Base-by-base conservation (phyloP, 2,113 vertebrate species). In the Brachypodius melanocephalos region DNA sequence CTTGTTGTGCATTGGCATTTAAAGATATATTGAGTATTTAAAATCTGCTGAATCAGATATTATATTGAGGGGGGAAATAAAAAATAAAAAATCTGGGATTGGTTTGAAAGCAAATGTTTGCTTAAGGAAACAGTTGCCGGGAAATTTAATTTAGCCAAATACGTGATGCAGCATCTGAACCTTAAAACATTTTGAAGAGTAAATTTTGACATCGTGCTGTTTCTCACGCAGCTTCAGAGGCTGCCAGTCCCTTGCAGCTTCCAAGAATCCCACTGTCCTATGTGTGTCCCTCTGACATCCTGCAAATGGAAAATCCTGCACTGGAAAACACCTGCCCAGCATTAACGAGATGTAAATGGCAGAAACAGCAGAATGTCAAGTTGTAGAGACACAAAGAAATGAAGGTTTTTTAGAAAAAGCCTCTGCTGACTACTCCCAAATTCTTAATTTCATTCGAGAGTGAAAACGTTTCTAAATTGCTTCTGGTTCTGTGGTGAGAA, bases 41-140 rank as follows among this genome's bases (percentile, higher is more conserved):
- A 98, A 98, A 98, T 98, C 98, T 98, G 98, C 98, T 98, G 98
- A 98, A 98, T 98, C 98, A 98, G 98, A 97, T 97, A 98, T 97
- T 93, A 95, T 93, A 95, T 89, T 88, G 95, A 96, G 85, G 45
- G 75, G 89, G 93, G 84, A 96, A 97, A 94, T 95, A 74, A 91
- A 87, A 83, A 63, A 38, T 3, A 54, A 86, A 91, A 26, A 68
- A 91, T 57, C 63, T 57, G 63, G 87, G 85, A 97, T 95, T 96
- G 78, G 94, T 97, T 95, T 95, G 86, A 94, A 97, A 97, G 95
- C 82, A 91, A 97, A 96, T 89, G 94, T 96, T 94, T 96, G 83
- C 90, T 95, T 80, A 94, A 97, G 97, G 85, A 96, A 95, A 90
- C 95, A 90, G 93, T 97, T 96, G 91, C 86, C 49, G 96, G 93